These are phyloP conservation scores for Platysternon megacephalum DNA, from an alignment of 2,113 vertebrate species.

Conservation along the genomic window DNA sequence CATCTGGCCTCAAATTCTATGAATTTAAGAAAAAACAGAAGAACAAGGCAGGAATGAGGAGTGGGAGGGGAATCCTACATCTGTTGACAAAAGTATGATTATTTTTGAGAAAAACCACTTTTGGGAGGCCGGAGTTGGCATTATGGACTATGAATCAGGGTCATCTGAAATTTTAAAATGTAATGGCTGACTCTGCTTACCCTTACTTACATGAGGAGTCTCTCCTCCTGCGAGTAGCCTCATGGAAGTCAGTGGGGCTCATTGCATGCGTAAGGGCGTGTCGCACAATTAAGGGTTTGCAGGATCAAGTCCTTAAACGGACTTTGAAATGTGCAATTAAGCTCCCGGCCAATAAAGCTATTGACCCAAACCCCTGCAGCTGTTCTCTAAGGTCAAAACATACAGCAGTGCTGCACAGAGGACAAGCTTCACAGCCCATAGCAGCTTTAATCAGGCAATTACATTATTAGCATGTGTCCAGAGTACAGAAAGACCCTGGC, in stretches of 20 bases:
- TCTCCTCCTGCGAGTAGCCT: neutral
- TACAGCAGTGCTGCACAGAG: rapidly evolving
- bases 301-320: neutral
- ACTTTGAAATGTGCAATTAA: neutral
- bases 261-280: neutral
- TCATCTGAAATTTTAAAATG: neutral
- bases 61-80: neutral
- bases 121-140: rapidly evolving
- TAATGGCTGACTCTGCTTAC: rapidly evolving
- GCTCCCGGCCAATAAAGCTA: neutral
- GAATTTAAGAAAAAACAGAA: neutral
- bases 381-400: rapidly evolving
- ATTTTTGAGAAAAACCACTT: neutral
- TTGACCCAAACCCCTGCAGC: neutral
- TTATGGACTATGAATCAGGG: rapidly evolving
- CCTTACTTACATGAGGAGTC: rapidly evolving
- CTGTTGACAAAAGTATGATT: neutral
- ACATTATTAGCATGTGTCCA: too few relatives aligned
- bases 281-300: neutral
- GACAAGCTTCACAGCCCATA: rapidly evolving
- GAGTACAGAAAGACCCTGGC: rapidly evolving
- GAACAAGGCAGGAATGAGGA: neutral
- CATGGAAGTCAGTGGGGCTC: neutral
- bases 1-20: neutral
- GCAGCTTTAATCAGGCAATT: neutral